These are phyloP conservation scores for Xestia xanthographa DNA, from an alignment of 2,888 invertebrate genomes.

Conservation along the genomic window DNA sequence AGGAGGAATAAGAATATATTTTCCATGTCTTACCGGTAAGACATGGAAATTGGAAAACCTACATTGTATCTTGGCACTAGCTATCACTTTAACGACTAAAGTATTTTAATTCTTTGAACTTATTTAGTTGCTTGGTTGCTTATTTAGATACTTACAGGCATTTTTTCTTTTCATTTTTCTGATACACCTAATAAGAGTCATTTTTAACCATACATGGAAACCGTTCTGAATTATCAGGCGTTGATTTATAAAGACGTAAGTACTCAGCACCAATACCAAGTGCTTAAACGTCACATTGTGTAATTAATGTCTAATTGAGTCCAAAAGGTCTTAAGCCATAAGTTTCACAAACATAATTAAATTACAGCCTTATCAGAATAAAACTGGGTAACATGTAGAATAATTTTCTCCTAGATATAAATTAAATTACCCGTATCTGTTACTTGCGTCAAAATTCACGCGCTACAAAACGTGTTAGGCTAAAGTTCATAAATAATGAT, in stretches of 20 bases:
- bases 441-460: slow-evolving; percentile 30
- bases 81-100: too few species aligned
- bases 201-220: background rate
- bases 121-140: too few species aligned
- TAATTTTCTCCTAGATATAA: background rate
- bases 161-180: background rate
- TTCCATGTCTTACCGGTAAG: too few species aligned
- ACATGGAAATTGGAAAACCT: background rate
- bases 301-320: background rate
- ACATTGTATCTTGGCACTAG: background rate
- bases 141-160: too few species aligned
- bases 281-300: background rate
- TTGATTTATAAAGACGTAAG: background rate
- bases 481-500: slow-evolving; percentile 33
- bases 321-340: background rate
- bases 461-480: slow-evolving; percentile 16
- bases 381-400: background rate
- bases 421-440: background rate
- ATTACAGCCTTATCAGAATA: background rate
- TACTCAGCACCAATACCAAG: background rate
- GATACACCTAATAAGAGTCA: too few species aligned
- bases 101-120: too few species aligned
- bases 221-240: background rate
- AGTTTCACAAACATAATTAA: background rate
- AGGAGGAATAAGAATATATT: background rate